Conservation (phyloP, 2,888 invertebrate species). For the Tenthredo livida region DNA sequence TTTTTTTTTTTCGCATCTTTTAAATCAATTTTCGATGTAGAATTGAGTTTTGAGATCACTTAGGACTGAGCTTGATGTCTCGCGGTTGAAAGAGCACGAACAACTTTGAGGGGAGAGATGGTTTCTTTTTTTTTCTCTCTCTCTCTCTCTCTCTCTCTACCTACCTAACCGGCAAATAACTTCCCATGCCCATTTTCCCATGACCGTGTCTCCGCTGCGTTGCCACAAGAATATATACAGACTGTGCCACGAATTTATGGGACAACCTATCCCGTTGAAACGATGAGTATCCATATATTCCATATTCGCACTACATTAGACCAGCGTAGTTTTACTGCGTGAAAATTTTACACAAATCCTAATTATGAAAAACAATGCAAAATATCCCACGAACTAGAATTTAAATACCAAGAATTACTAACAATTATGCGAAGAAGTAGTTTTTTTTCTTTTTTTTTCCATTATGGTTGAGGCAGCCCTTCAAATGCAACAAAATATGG, state of each 20-base stretch:
- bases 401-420: background rate
- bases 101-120: slow-evolving; percentile 20
- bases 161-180: slow-evolving; percentile 42
- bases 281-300: slow-evolving; percentile 23
- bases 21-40: background rate
- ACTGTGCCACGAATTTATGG: slow-evolving; percentile 16
- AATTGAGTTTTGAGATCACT: slow-evolving; percentile 18
- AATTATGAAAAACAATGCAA: background rate
- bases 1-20: background rate
- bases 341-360: background rate
- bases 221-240: slow-evolving; percentile 13
- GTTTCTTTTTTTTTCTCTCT: slow-evolving; percentile 1
- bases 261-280: background rate
- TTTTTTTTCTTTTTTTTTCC: background rate
- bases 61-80: slow-evolving; percentile 33
- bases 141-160: slow-evolving; percentile 8
- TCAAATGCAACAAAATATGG: background rate
- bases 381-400: background rate
- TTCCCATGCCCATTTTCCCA: slow-evolving; percentile 50
- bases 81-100: slow-evolving; percentile 45
- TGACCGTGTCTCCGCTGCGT: slow-evolving; percentile 44
- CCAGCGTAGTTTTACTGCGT: background rate
- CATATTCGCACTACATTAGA: background rate
- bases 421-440: background rate
- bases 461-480: too few species aligned